Evolutionary conservation across 1,140 invertebrate species (phyloP).

Genomic region (Chionoecetes opilio): DNA sequence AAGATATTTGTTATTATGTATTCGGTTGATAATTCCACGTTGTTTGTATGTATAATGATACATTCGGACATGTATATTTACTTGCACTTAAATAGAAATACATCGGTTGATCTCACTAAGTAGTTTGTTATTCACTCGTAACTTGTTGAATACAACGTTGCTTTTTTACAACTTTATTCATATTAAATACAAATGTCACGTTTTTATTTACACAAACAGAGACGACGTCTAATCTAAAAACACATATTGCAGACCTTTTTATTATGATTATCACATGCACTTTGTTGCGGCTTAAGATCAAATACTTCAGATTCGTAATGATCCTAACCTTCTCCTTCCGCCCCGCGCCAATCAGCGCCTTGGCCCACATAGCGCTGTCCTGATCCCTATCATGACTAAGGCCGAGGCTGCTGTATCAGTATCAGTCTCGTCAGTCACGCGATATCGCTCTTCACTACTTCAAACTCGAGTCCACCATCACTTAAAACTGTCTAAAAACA

Average conservation of each 20-base stretch:
- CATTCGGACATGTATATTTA: conserved; percentile 7
- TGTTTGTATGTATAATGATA: background rate
- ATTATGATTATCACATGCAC: background rate
- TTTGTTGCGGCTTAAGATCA: background rate
- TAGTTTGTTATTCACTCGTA: too few relatives aligned
- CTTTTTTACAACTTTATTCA: background rate
- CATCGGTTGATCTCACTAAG: too few relatives aligned
- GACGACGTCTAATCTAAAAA: background rate
- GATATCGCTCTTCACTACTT: background rate
- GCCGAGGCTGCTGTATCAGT: too few relatives aligned
- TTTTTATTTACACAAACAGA: background rate
- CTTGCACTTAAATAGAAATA: background rate
- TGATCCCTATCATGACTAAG: too few relatives aligned
- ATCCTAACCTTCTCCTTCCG: too few relatives aligned
- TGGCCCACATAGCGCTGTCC: too few relatives aligned
- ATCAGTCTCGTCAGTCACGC: too few relatives aligned
- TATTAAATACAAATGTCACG: background rate
- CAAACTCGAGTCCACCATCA: background rate
- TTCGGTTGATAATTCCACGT: too few relatives aligned
- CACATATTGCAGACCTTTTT: background rate
- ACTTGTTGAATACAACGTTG: too few relatives aligned
- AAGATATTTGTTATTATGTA: too few relatives aligned
- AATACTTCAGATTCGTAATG: too few relatives aligned
- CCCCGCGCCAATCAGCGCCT: too few relatives aligned
- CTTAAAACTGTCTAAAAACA: background rate